Evolutionary conservation across 2,888 invertebrate species (phyloP).

Genomic region (Heliconius charithonia): DNA sequence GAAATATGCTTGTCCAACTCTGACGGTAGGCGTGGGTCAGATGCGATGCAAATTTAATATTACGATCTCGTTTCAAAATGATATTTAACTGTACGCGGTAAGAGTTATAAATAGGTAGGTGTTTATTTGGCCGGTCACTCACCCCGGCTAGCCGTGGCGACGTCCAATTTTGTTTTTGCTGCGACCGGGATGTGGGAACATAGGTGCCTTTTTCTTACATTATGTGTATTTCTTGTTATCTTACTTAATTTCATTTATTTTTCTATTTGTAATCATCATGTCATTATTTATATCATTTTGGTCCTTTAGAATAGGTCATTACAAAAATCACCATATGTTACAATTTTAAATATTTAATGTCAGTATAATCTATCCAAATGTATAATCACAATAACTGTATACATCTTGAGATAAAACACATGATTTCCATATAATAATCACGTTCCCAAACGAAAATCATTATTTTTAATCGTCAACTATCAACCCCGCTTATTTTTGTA

Average conservation of each 20-base stretch:
- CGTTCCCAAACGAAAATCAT: neutral
- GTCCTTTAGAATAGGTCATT: neutral
- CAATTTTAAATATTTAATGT: neutral
- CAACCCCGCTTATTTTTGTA: neutral
- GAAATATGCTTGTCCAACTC: conserved; percentile 78
- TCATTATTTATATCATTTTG: neutral
- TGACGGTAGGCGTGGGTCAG: conserved; percentile 79
- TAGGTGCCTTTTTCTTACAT: neutral
- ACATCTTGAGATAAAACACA: neutral
- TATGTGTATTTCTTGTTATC: neutral
- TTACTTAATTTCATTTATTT: neutral
- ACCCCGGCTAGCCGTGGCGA: conserved; percentile 64
- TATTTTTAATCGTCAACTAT: conserved; percentile 20
- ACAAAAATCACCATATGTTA: neutral
- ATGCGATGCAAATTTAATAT: conserved; percentile 63
- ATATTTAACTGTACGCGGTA: conserved; percentile 60
- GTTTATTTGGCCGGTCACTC: conserved; percentile 58
- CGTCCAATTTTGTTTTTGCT: conserved; percentile 56
- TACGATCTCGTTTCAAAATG: conserved; percentile 61
- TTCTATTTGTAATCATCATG: conserved; percentile 47
- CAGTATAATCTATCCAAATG: neutral
- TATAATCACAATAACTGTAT: neutral
- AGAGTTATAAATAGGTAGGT: conserved; percentile 50
- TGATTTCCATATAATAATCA: conserved; percentile 14
- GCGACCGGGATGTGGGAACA: neutral